Evolutionary conservation across 2,113 vertebrate genomes (phyloP).

Genomic region (Desmodus rotundus): DNA sequence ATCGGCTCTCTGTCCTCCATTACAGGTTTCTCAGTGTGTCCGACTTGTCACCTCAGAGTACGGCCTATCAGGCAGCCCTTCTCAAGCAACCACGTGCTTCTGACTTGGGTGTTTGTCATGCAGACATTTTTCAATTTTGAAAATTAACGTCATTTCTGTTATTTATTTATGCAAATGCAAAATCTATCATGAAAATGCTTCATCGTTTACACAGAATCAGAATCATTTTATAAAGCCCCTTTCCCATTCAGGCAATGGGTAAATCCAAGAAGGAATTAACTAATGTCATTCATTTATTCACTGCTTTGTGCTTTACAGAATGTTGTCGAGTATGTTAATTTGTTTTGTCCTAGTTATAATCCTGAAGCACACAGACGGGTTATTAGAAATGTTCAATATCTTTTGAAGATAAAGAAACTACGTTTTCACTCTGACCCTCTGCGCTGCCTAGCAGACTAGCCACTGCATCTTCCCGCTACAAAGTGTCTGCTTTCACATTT

Average conservation of each 20-base stretch:
- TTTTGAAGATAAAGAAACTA: conserved; percentile 36
- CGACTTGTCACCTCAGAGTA: conserved; percentile 12
- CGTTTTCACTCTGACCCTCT: not conserved
- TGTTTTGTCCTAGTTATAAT: not conserved
- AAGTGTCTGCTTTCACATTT: not conserved
- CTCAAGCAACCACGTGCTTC: not conserved
- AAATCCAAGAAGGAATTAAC: conserved; percentile 12
- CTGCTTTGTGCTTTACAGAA: conserved; percentile 15
- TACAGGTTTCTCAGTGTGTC: conserved; percentile 21
- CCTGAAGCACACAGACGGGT: not conserved
- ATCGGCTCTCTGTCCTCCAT: conserved; percentile 37
- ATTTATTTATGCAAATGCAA: not conserved
- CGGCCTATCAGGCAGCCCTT: not conserved
- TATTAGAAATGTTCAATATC: not conserved
- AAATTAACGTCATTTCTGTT: not conserved
- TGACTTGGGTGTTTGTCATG: not conserved
- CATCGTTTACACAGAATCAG: not conserved
- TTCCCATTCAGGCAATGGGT: not conserved
- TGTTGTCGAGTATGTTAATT: conserved; percentile 29
- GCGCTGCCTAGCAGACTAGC: not conserved
- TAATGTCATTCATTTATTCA: not conserved
- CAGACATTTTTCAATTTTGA: not conserved
- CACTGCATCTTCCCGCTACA: not conserved
- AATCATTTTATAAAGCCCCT: not conserved
- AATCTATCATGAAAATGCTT: not conserved